Evolutionary conservation across 2,797 vertebrate genomes (phyloP), one percentile per base, ranked within the genome.

Genomic region (Echeneis naucrates): DNA sequence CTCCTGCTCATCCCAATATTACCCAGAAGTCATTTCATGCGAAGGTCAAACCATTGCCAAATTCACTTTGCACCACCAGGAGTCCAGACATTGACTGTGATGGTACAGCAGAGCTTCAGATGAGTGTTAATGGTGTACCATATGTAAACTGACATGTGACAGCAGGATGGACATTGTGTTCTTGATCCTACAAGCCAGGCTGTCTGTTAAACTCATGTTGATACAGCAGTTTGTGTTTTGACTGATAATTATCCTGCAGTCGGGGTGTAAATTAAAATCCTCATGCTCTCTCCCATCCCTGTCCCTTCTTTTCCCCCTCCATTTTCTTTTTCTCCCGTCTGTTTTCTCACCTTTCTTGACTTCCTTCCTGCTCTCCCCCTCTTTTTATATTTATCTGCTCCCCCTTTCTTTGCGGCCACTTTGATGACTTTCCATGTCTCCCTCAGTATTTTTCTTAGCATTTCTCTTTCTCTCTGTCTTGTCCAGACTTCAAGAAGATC

Each of bases 401-500:
- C n/a, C n/a, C n/a, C n/a, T n/a, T 16, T n/a, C 30, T 23, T 8
- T 40, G 38, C 5, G 33, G 8, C 35, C 37, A 16, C 6, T 13
- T 40, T 40, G 23, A 11, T 84, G 9, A 53, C 30, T 32, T 8
- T 47, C 19, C 9, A 1, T 23, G 1, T 30, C 26, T 51, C 26
- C 32, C 4, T 4, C 9, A 0, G 1, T 27, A 19, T 45, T 40
- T 66, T 27, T 48, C 47, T 35, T 16, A 40, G 14, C 27, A 32
- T 48, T 11, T 35, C 13, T 35, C 38, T 73, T 17, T 72, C 11
- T 69, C 9, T 72, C 12, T 47, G 10, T 70, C 88, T 91, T 37
- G 26, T 50, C 60, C 90, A 99, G 98, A 84, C 96, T 99, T 95
- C 98, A 99, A 92, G 98, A 99, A 93, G 98, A 99, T 89, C 98